These are phyloP conservation scores for Ormyrus labotus DNA, from an alignment of 2,888 invertebrate genomes.

Conservation along the genomic window DNA sequence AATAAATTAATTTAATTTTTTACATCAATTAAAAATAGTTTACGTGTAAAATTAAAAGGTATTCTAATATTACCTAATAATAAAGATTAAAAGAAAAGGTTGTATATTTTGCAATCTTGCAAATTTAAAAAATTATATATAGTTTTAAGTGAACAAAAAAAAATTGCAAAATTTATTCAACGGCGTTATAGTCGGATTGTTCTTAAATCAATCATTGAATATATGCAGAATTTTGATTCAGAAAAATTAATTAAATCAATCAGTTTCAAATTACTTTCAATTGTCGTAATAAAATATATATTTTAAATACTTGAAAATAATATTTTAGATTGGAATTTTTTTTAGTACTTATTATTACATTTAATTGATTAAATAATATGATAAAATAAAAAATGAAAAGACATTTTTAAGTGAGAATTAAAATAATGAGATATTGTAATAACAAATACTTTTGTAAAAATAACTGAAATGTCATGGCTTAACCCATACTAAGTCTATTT, in stretches of 20 bases:
- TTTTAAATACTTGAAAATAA: conserved; percentile 51
- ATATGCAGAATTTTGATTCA: conserved; percentile 13
- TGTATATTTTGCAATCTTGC: conserved; percentile 54
- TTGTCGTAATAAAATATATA: conserved; percentile 48
- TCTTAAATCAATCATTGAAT: conserved; percentile 33
- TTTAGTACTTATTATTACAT: conserved; percentile 33
- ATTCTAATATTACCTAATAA: conserved; percentile 4
- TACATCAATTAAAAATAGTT: too few species aligned
- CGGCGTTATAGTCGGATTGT: conserved; percentile 53
- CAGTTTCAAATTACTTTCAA: conserved; percentile 16
- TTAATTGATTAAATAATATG: conserved; percentile 31
- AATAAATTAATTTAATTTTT: too few species aligned
- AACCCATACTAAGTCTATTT: conserved; percentile 19
- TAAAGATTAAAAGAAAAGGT: conserved; percentile 31
- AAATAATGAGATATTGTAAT: conserved; percentile 18
- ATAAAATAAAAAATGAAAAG: conserved; percentile 1
- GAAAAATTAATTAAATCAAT: conserved; percentile 30
- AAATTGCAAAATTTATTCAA: conserved; percentile 46
- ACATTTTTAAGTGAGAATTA: conserved; percentile 18
- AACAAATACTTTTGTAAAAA: conserved; percentile 12
- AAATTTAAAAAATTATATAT: conserved; percentile 36
- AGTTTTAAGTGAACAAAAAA: conserved; percentile 43
- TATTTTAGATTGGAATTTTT: conserved; percentile 39
- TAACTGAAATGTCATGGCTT: conserved; percentile 26
- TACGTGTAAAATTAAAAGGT: background rate